phyloP scores from a whole-genome alignment of 2,797 vertebrate species.

The Enteromius afrohamiltoni region DNA sequence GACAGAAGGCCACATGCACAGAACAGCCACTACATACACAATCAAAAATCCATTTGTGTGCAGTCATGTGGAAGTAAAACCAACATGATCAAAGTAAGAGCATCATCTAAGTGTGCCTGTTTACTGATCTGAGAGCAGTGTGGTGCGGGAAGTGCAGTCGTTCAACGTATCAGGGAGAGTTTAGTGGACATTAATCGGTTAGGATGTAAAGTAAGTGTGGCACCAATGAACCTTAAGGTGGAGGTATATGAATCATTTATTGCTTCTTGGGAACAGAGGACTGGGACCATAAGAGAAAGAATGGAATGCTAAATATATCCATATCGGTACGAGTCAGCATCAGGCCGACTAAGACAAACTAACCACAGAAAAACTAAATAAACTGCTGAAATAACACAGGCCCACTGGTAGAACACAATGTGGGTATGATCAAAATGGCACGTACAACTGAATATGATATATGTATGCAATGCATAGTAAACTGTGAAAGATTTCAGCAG shows the following conservation, averaged over 20 bases:
- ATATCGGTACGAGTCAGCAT: slow-evolving; percentile 65
- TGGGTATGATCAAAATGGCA: neutral
- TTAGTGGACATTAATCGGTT: slow-evolving; percentile 91
- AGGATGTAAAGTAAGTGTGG: slow-evolving; percentile 92
- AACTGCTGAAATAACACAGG: neutral
- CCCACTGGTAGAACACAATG: neutral
- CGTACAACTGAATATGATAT: neutral
- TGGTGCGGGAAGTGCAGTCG: slow-evolving; percentile 38
- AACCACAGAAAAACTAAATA: neutral
- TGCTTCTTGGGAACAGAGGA: slow-evolving; percentile 83
- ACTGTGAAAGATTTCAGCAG: neutral
- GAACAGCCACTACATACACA: slow-evolving; percentile 68
- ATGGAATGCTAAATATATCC: slow-evolving; percentile 77
- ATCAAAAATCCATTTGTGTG: slow-evolving; percentile 78
- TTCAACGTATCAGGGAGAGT: slow-evolving; percentile 79
- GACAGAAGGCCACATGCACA: slow-evolving; percentile 57
- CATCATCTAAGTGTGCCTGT: slow-evolving; percentile 52
- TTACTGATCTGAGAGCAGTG: slow-evolving; percentile 60
- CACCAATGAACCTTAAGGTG: slow-evolving; percentile 82
- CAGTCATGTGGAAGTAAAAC: slow-evolving; percentile 64
- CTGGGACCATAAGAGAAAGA: slow-evolving; percentile 46
- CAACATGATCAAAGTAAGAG: slow-evolving; percentile 53
- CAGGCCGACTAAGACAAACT: slow-evolving; percentile 65
- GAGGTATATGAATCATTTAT: slow-evolving; percentile 90
- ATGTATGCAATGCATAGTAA: neutral